Conservation (phyloP, 2,797 vertebrate species). For the Myripristis murdjan region DNA sequence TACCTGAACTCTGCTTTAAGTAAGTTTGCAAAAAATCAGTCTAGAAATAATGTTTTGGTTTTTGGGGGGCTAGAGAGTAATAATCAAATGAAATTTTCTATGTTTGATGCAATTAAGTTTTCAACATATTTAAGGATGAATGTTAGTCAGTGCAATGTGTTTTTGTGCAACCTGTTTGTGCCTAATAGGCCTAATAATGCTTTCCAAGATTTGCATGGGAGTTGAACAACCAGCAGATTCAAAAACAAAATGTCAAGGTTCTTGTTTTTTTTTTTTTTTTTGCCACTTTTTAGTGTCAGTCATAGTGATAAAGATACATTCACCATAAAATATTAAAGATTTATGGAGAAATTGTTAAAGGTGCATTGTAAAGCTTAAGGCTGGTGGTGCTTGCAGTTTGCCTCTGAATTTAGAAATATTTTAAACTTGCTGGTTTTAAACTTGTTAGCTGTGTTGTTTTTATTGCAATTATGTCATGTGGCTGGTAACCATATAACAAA, state of each 20-base stretch:
- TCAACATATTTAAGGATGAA: neutral
- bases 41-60: neutral
- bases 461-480: neutral
- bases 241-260: neutral
- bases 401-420: neutral
- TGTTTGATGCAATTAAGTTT: neutral
- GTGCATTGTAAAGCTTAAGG: neutral
- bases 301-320: neutral
- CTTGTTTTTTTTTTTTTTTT: neutral
- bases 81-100: neutral
- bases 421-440: neutral
- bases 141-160: neutral
- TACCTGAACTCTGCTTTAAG: conserved; percentile 33
- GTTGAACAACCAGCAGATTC: too few relatives aligned
- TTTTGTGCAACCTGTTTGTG: too few relatives aligned
- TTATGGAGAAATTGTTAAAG: neutral
- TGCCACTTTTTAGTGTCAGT: neutral
- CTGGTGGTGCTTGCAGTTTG: neutral
- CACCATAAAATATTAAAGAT: neutral
- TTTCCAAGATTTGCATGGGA: too few relatives aligned
- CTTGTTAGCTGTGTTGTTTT: neutral
- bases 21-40: conserved; percentile 35
- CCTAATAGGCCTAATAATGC: too few relatives aligned
- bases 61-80: neutral
- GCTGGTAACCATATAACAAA: neutral